Evolutionary conservation across 2,113 vertebrate genomes (phyloP).

Genomic region (Malaclemys terrapin): DNA sequence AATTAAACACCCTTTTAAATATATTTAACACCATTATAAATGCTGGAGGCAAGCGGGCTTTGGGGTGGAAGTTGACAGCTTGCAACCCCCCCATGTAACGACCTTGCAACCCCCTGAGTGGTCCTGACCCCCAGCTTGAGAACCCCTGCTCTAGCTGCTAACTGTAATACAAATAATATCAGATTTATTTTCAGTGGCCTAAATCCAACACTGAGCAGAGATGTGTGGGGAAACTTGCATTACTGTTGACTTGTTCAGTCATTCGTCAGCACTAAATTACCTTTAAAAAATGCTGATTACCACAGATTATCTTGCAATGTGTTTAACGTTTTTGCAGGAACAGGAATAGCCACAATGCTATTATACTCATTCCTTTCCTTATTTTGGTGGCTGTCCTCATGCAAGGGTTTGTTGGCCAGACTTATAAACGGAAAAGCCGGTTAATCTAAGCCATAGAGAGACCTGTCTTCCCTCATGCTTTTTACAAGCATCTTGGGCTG

Average conservation of each 20-base stretch:
- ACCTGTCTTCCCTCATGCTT: not conserved
- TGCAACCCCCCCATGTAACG: too few species aligned
- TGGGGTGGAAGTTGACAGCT: too few species aligned
- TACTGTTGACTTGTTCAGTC: not conserved
- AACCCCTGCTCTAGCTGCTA: not conserved
- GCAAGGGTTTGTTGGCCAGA: not conserved
- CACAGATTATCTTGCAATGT: not conserved
- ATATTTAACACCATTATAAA: too few species aligned
- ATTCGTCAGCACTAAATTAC: not conserved
- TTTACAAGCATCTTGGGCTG: not conserved
- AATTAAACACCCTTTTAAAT: too few species aligned
- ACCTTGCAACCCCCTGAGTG: too few species aligned
- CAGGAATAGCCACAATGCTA: not conserved
- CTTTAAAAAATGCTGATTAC: not conserved
- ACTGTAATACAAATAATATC: not conserved
- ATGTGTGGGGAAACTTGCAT: too few species aligned
- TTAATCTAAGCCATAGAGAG: not conserved
- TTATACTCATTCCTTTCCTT: not conserved
- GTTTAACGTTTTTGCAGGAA: not conserved
- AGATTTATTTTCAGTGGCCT: not conserved
- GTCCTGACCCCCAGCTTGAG: too few species aligned
- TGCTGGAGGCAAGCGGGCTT: too few species aligned
- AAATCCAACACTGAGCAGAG: not conserved
- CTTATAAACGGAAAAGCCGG: not conserved
- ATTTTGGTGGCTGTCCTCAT: not conserved